Base-by-base conservation (phyloP, 1,140 invertebrate species). In the Ceratina australensis region DNA sequence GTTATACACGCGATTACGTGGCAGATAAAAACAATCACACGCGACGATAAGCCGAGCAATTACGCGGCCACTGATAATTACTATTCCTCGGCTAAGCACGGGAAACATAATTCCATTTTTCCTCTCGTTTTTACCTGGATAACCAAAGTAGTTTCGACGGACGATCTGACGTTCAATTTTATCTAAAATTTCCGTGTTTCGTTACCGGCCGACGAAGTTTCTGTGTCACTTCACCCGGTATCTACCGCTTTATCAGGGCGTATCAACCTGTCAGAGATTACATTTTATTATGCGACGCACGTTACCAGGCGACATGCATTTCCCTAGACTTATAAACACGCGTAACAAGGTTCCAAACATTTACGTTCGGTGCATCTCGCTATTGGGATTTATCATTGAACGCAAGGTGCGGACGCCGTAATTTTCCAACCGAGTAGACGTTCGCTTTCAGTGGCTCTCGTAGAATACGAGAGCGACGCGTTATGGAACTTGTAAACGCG, bases 21-120 rank as follows among this genome's bases (percentile, higher is more conserved):
- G 13, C 28, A 18, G 80, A 82, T 83, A 82, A 79, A 56, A 79
- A 24, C 76, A 76, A 82, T 83, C 61, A 67, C 59, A 61, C 8
- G 33, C 56, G 59, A 50, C 61, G 71, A 82, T 72, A 83, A 42
- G 76, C 47, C n/a, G 24, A 8, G 12, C 61, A 79, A 75, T 83
- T 83, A 83, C 56, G 28, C 7, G 33, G 49, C 15, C n/a, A 49
- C 60, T 67, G 72, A 79, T 75, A 71, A 74, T 52, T 71, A n/a
- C n/a, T n/a, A 57, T 66, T 22, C 52, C 24, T 13, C 7, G 24
- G 3, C 13, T 28, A 28, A 49, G 22, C 65, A n/a, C 5, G 16
- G 50, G 60, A 8, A 74, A 74, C 16, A 22, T 18, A 16, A 65
- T 15, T 4, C 24, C 65, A 54, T 26, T 20, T 15, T 26, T 47